Base-by-base conservation (phyloP, 2,888 invertebrate genomes). In the Yponomeuta evonymella region DNA sequence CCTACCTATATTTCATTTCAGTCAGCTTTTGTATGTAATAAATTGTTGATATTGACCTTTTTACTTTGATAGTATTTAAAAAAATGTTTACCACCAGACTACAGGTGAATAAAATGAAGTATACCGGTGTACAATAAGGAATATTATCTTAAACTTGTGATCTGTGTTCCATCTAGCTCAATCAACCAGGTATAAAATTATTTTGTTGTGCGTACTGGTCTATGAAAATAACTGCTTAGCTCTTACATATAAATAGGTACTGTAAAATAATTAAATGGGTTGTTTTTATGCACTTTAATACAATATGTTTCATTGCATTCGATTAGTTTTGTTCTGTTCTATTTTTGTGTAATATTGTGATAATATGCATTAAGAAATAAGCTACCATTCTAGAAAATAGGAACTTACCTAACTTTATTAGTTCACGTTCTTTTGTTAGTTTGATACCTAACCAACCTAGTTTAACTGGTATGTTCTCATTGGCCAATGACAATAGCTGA, bases 281-380 rank as follows among this genome's bases (percentile, higher is more conserved):
- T 1, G 51, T 58, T 15, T 15, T 58, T 58, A 58, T 15, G 15
- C 67, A 67, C 67, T 67, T 67, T 67, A 8, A 36, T 43, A 36
- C 36, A 36, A 4, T 67, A n/a, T n/a, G 15, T 65, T 30, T 9
- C 30, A 33, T 65, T 29, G 65, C 29, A 30, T 33, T 67, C 51
- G 3, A 12, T 58, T 58, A 58, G 15, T 58, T 58, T 58, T 58
- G 51, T 58, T 15, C 51, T n/a, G n/a, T 65, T 65, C 12, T 43
- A n/a, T 36, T 67, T 67, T 67, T 67, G 67, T 67, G 36, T 67
- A 43, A 43, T 43, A 67, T 43, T 67, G 67, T 67, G 67, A 67
- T 67, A 66, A 29, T 64, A 64, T 43, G 67, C 33, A 67, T 58
- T 58, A 58, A 58, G 51, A 58, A 58, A 58, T 58, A 15, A 15